Percentiles rank a stretch among this genome's conserved stretches.
Conservation (phyloP, 35 echinoderm and acorn worm species). For the Ptychodera flava region DNA sequence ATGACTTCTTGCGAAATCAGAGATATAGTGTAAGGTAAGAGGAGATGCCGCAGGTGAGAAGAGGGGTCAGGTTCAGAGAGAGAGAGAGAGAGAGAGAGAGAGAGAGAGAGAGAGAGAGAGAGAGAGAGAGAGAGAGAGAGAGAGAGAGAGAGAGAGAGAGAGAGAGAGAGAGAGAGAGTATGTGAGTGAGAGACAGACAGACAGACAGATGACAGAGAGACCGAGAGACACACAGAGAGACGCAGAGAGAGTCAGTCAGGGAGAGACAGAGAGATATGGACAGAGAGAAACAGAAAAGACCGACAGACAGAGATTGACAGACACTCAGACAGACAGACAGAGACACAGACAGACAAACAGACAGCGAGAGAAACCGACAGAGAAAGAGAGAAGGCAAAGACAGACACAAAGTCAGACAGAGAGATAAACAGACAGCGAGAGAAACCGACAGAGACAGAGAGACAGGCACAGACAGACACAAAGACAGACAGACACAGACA, state of each 20-base stretch:
- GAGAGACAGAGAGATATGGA: background rate
- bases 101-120: no score
- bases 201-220: background rate
- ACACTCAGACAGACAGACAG: background rate
- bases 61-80: no score
- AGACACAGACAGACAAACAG: background rate
- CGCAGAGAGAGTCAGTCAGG: background rate
- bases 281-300: background rate
- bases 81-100: no score
- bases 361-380: background rate
- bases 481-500: background rate
- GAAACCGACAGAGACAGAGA: background rate
- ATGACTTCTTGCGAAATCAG: no score
- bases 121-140: no score
- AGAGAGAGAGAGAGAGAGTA: no score
- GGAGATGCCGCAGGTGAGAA: no score
- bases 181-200: no score
- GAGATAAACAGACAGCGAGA: background rate
- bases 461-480: background rate
- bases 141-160: no score
- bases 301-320: background rate
- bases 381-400: background rate
- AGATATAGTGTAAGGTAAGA: no score
- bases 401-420: background rate
- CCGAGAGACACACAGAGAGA: background rate